Base-by-base conservation (phyloP, 1,140 invertebrate genomes). In the Linepithema humile region DNA sequence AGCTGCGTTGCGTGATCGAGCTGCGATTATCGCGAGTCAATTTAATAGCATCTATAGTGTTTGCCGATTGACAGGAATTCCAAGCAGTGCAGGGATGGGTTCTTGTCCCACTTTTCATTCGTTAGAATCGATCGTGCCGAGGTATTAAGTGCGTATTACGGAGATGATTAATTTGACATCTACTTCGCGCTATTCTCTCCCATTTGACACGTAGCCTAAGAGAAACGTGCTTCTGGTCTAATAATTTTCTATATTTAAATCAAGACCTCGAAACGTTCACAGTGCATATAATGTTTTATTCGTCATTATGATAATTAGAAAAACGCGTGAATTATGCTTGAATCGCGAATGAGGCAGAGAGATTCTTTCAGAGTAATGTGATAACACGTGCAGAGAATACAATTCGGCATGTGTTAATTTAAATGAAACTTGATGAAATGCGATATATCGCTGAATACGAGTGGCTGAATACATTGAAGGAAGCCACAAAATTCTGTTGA, bases 161-260 rank as follows among this genome's bases (percentile, higher is more conserved):
- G n/a, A 62, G 77, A 84, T 89, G 86, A 90, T 90, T 90, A 90
- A 90, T 89, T 89, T 89, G 82, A 89, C 88, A 78, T 86, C 83
- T 84, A 53, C 64, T 26, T 6, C 67, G 3, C 20, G 9, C 23
- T 4, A 64, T 26, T 40, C 17, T 45, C 29, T 3, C 29, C 77
- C 7, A 32, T 12, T 60, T 48, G 35, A 20, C 53, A 38, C 65
- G 55, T 43, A 45, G 35, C 40, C 38, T 23, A 17, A 20, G 17
- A 53, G 23, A 23, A 69, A 70, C 12, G 50, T 48, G 62, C 26
- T 20, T 17, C 7, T 9, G 23, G 43, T 26, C 45, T 40, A 65
- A 80, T 53, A 69, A 80, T 55, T 74, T 85, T 74, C 43, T 65
- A 77, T 43, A 75, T 82, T 85, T 82, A 72, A 85, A 82, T 65